Base-by-base conservation (phyloP, 2,888 invertebrate species). In the Melieria omissa region DNA sequence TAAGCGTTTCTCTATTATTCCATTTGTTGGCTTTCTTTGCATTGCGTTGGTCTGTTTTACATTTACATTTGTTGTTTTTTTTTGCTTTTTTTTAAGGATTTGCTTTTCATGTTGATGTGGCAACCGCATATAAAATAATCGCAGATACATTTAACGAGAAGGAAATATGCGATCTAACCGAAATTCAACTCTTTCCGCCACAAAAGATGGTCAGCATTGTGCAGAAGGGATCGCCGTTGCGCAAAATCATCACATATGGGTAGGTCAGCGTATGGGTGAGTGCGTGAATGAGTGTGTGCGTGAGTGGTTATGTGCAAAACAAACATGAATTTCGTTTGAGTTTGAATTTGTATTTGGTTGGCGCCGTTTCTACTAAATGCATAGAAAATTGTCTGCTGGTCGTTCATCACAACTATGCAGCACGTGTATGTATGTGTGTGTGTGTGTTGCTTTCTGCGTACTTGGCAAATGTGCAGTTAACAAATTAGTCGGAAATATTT, bases 21-120 rank as follows among this genome's bases (percentile, higher is more conserved):
- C 41, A 57, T 57, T n/a, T 14, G 7, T 16, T 41, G 41, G 12
- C 7, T 54, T 54, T 54, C 54, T 12, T n/a, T 16, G n/a, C n/a
- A 54, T 54, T 54, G 7, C 5, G 14, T 54, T 7, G n/a, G 16
- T n/a, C 5, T 9, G 16, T 16, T 54, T 8, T 9, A 16, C 10
- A 16, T 54, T 54, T 10, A 6, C 16, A 54, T 54, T n/a, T 14
- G n/a, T 14, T 8, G 16, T 54, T 54, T 12, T 3, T 4, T 3
- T 14, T 54, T 54, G n/a, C 52, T 63, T 63, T 46, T 9, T 4
- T 66, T 66, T 5, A 55, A 86, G 91, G 90, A 3, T 93, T 91
- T 80, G 93, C 93, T 0, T 92, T 91, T 83, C 91, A 92, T 79
- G 89, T 92, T 5, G 93, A 93, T 83, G 90, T 89, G 0, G 89